A percentile compares a stretch with the other conserved stretches of the same genome.
Evolutionary conservation across 2,797 vertebrate species (phyloP).

Genomic region (Hippoglossus hippoglossus): DNA sequence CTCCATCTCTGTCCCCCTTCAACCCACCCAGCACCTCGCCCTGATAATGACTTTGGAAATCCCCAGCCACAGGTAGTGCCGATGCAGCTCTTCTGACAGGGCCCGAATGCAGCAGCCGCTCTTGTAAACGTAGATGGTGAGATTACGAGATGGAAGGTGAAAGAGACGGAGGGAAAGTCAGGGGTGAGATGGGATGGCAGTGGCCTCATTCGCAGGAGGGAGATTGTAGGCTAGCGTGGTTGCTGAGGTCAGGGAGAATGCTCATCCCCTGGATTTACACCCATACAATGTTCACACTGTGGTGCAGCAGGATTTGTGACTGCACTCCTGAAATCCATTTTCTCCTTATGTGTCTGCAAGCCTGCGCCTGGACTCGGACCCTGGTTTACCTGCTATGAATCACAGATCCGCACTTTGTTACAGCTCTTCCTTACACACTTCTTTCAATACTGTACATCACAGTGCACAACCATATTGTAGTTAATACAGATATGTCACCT

Average conservation of each 20-base stretch:
- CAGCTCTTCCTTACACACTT: conserved; percentile 6
- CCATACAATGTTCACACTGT: not conserved
- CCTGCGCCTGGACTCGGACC: conserved; percentile 1
- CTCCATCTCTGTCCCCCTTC: not conserved
- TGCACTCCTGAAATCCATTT: conserved; percentile 40
- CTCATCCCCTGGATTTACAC: conserved; percentile 59
- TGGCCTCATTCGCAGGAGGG: conserved; percentile 34
- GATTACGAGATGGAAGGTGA: conserved; percentile 40
- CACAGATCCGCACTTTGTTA: conserved; percentile 2
- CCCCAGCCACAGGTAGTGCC: conserved; percentile 52
- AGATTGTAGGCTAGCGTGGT: conserved; percentile 38
- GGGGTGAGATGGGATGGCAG: conserved; percentile 46
- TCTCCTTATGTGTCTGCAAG: conserved; percentile 14
- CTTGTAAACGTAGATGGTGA: conserved; percentile 25
- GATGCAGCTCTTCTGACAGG: not conserved
- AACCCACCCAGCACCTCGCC: not conserved
- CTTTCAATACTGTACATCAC: not conserved
- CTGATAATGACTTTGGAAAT: conserved; percentile 66
- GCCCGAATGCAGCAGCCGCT: too few relatives aligned
- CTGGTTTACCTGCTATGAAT: not conserved
- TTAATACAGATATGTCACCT: not conserved
- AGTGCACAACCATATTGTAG: not conserved
- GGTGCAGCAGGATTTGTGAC: conserved; percentile 41
- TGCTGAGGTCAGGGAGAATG: conserved; percentile 63
- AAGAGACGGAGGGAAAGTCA: conserved; percentile 23